Percentiles rank a stretch among this genome's conserved stretches.
Conservation (phyloP, 2,797 vertebrate genomes). For the Podarcis lilfordi region DNA sequence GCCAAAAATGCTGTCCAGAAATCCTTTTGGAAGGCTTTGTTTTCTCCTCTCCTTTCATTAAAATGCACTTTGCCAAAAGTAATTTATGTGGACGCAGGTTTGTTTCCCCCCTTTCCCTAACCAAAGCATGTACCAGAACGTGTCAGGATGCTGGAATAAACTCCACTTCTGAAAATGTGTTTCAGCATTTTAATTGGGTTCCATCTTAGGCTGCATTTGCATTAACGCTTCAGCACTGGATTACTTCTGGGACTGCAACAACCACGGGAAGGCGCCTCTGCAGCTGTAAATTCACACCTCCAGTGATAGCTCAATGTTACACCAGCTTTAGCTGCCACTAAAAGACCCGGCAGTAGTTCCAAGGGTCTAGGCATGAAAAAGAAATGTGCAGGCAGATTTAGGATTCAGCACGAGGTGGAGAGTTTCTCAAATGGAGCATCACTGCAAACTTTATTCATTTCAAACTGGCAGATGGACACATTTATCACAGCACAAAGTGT, state of each 20-base stretch:
- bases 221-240: background rate
- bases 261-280: background rate
- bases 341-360: background rate
- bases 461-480: background rate
- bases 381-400: background rate
- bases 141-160: slow-evolving; percentile 80
- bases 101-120: slow-evolving; percentile 72
- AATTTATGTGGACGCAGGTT: slow-evolving; percentile 66
- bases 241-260: background rate
- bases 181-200: slow-evolving; percentile 50
- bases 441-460: background rate
- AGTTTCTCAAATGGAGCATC: background rate
- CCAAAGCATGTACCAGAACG: slow-evolving; percentile 80
- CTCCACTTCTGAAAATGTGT: slow-evolving; percentile 69
- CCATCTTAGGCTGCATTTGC: background rate
- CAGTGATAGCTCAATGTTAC: background rate
- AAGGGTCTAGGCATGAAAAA: background rate
- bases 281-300: background rate
- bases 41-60: slow-evolving; percentile 45
- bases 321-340: background rate
- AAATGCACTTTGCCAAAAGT: slow-evolving; percentile 64
- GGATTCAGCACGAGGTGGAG: background rate
- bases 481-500: background rate
- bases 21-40: slow-evolving; percentile 58
- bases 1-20: slow-evolving; percentile 59